Evolutionary conservation across 1,140 invertebrate genomes (phyloP).

Genomic region (Apis cerana): DNA sequence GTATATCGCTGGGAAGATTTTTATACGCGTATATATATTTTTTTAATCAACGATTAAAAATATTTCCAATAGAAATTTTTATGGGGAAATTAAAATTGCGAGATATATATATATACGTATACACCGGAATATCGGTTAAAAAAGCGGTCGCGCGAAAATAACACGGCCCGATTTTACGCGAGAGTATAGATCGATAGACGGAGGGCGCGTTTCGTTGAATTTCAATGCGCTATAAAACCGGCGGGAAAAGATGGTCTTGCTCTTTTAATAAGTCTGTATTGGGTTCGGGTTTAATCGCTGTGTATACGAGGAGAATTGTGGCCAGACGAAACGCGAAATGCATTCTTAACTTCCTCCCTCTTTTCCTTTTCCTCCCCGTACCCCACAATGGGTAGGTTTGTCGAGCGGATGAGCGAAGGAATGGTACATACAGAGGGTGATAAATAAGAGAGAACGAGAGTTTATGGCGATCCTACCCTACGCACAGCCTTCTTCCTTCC

Average conservation of each 20-base stretch:
- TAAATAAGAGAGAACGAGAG: slow-evolving; percentile 62
- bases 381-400: slow-evolving; percentile 35
- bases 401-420: slow-evolving; percentile 54
- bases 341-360: slow-evolving; percentile 58
- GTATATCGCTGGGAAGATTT: too few relatives aligned
- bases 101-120: background rate
- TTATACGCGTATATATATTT: too few relatives aligned
- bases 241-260: slow-evolving; percentile 8
- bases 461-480: slow-evolving; percentile 51
- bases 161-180: background rate
- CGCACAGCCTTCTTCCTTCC: slow-evolving; percentile 50
- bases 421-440: slow-evolving; percentile 52
- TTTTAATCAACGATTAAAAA: too few relatives aligned
- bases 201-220: background rate
- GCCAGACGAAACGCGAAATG: slow-evolving; percentile 62
- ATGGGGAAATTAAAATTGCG: background rate
- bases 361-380: background rate
- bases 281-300: slow-evolving; percentile 43
- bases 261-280: slow-evolving; percentile 48
- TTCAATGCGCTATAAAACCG: background rate
- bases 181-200: background rate
- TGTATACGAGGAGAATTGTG: slow-evolving; percentile 21
- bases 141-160: background rate
- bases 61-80: background rate
- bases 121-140: background rate